A percentile compares a stretch with the other conserved stretches of the same genome.
Evolutionary conservation across 2,888 invertebrate species (phyloP).

Genomic region (Rhagophthalmus giganteus): DNA sequence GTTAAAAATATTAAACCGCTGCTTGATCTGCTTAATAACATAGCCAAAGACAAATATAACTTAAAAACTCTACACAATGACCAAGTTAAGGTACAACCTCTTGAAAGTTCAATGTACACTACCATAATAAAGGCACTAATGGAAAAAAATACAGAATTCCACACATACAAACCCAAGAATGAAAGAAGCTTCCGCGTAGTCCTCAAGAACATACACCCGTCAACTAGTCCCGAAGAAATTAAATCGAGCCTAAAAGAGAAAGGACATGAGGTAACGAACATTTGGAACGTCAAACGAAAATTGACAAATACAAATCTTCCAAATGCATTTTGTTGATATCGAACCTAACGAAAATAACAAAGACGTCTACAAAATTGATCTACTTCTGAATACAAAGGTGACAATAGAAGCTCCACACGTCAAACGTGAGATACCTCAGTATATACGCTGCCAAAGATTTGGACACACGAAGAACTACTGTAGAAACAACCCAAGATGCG

Average conservation of each 20-base stretch:
- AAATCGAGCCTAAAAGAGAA: constrained; percentile 1
- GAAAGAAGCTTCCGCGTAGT: constrained; percentile 2
- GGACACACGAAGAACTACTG: too few species aligned
- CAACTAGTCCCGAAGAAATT: constrained; percentile 5
- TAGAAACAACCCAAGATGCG: too few species aligned
- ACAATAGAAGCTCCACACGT: not conserved
- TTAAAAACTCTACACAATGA: constrained; percentile 7
- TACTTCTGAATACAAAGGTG: too few species aligned
- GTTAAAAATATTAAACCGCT: constrained; percentile 8
- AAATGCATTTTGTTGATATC: too few species aligned
- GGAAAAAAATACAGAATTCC: constrained; percentile 3
- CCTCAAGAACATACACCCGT: constrained; percentile 4
- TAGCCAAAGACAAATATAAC: constrained; percentile 4
- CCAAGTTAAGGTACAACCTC: constrained; percentile 8
- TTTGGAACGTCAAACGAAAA: constrained; percentile 1
- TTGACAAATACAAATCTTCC: constrained; percentile 3
- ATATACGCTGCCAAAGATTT: constrained; percentile 1
- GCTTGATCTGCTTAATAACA: constrained; percentile 5
- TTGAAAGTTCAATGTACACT: constrained; percentile 7
- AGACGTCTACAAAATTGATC: too few species aligned
- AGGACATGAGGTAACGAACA: constrained; percentile 2
- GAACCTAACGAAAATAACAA: too few species aligned
- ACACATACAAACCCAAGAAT: constrained; percentile 3
- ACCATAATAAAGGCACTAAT: constrained; percentile 2
- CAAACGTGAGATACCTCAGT: constrained; percentile 1